Evolutionary conservation across 2,797 vertebrate species (phyloP), one percentile per base, ranked within the genome.

Genomic region (Pangasius krempfi): DNA sequence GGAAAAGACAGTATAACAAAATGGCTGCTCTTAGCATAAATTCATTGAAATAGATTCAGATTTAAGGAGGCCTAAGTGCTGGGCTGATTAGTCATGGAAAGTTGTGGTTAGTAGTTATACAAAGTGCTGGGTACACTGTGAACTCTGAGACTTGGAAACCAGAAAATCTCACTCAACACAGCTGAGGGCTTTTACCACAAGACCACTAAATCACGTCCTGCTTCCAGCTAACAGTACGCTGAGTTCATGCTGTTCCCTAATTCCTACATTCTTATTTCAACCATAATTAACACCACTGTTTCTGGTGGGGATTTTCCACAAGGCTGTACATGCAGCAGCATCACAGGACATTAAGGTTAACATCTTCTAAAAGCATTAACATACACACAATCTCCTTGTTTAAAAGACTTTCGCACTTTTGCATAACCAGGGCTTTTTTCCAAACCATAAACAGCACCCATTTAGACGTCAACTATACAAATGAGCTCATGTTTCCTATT

Each of bases 51-150:
- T 22, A 52, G 54, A 68, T 75, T 83, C 70, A 54, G 44, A 83
- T 76, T 62, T 84, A 64, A 76, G 54, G 33, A 56, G 72, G 30
- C 14, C 22, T 2, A 52, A 84, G 81, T 88, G 52, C 72, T 75
- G 80, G 52, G 40, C n/a, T 83, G 86, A 87, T 87, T 83, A 88
- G 79, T 73, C 66, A 73, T 62, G 87, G 80, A 73, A 83, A 73
- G 54, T 60, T 84, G 37, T 60, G 68, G 54, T 60, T 83, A 75
- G 44, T 40, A 64, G 56, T 75, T 64, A n/a, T 2, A n/a, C 25
- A 83, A 27, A 83, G 66, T 73, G 70, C 40, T 52, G 40, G 47
- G 66, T 84, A n/a, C 18, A 18, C 18, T 33, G 40, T 64, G 68
- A 87, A 82, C 58, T 64, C 60, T 25, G 40, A 84, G 62, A 56